These are phyloP conservation scores for Cossypha polioptera DNA, from an alignment of 2,797 vertebrate species.

Conservation along the genomic window DNA sequence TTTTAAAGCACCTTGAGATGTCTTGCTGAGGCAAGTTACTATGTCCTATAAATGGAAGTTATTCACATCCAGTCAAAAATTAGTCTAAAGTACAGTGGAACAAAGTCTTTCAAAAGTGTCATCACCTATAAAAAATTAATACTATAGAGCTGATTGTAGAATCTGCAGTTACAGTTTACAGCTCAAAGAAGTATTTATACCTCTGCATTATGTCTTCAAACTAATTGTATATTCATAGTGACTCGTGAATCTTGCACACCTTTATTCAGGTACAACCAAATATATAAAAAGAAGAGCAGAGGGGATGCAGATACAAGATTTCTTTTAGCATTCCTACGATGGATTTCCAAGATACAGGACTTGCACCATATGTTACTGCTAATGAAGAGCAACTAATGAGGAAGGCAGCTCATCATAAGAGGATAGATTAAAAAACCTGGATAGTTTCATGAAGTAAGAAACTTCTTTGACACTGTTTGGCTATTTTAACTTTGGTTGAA, in stretches of 20 bases:
- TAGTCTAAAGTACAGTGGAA: background rate
- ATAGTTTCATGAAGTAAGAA: background rate
- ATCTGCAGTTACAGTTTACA: background rate
- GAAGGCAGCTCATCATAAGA: background rate
- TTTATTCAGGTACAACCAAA: background rate
- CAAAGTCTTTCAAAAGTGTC: background rate
- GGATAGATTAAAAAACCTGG: background rate
- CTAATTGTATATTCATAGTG: background rate
- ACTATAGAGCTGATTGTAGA: background rate
- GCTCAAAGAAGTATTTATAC: background rate
- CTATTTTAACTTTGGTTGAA: background rate
- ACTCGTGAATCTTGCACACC: background rate
- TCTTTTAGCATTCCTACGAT: background rate
- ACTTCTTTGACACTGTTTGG: background rate
- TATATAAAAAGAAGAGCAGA: background rate
- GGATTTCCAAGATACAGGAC: background rate
- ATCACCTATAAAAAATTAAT: background rate
- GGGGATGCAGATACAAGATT: background rate
- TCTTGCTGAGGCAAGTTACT: background rate
- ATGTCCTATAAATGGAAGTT: background rate
- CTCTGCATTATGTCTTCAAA: background rate
- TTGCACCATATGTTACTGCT: background rate
- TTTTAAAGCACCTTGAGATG: slow-evolving; percentile 42
- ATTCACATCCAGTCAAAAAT: background rate
- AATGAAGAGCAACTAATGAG: background rate